Evolutionary conservation across 53 echinoderm and acorn worm genomes (phyloP).

Genomic region (Paelopatides confundens): DNA sequence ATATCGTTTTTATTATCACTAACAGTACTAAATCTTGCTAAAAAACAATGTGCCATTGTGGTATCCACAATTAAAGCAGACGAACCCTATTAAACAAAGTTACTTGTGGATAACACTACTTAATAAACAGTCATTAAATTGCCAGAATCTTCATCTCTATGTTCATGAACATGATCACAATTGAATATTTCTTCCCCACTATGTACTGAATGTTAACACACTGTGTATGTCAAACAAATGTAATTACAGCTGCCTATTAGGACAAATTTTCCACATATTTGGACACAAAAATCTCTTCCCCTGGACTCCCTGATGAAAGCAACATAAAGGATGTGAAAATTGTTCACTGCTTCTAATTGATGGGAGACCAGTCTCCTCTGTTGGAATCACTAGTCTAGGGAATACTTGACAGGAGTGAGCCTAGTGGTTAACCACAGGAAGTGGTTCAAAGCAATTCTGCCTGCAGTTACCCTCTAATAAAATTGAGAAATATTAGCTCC

Average conservation of each 20-base stretch:
- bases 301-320: not conserved
- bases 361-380: not conserved
- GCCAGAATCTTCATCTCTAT: too few relatives aligned
- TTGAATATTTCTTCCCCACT: too few relatives aligned
- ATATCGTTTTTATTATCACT: too few relatives aligned
- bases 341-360: not conserved
- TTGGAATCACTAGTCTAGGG: conserved; percentile 14
- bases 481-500: conserved; percentile 8
- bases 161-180: too few relatives aligned
- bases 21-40: too few relatives aligned
- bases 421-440: conserved; percentile 37
- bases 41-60: too few relatives aligned
- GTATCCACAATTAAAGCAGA: too few relatives aligned
- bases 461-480: conserved; percentile 16
- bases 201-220: too few relatives aligned
- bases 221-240: too few relatives aligned
- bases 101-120: too few relatives aligned
- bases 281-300: not conserved
- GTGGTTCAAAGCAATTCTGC: conserved; percentile 28
- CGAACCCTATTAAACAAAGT: too few relatives aligned
- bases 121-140: too few relatives aligned
- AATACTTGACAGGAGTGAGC: not conserved
- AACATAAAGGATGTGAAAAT: not conserved
- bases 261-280: conserved; percentile 6
- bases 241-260: not conserved